Percentiles rank a stretch among this genome's conserved stretches.
phyloP scores from a whole-genome alignment of 2,797 vertebrate genomes.

The Graptemys geographica region DNA sequence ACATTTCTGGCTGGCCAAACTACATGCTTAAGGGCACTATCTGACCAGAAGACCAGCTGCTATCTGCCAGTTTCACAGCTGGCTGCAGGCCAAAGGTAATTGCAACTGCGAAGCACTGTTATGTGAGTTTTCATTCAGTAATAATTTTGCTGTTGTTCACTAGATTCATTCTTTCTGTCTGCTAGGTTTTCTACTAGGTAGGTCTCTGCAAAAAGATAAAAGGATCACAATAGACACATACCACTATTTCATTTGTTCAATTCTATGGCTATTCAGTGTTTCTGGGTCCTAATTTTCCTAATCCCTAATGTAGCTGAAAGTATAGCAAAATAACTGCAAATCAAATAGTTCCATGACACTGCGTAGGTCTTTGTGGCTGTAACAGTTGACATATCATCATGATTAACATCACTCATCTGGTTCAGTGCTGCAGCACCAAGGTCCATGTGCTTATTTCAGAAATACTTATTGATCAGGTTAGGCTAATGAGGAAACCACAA shows the following conservation, averaged over 20 bases:
- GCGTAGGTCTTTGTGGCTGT: constrained; percentile 12
- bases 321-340: constrained; percentile 25
- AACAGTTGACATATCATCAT: neutral
- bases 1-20: neutral
- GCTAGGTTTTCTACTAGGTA: neutral
- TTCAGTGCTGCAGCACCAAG: neutral
- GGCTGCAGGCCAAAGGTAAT: constrained; percentile 57
- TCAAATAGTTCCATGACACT: neutral
- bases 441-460: neutral
- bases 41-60: constrained; percentile 24
- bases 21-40: neutral
- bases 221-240: neutral
- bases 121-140: constrained; percentile 25
- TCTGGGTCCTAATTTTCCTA: neutral
- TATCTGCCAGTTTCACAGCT: constrained; percentile 27
- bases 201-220: neutral
- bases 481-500: neutral
- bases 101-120: constrained; percentile 46
- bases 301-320: constrained; percentile 21
- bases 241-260: neutral
- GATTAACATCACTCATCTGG: neutral
- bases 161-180: constrained; percentile 10
- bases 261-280: neutral
- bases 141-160: neutral
- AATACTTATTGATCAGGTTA: neutral